Conservation (phyloP, 2,113 vertebrate genomes). For the Labeo catla region DNA sequence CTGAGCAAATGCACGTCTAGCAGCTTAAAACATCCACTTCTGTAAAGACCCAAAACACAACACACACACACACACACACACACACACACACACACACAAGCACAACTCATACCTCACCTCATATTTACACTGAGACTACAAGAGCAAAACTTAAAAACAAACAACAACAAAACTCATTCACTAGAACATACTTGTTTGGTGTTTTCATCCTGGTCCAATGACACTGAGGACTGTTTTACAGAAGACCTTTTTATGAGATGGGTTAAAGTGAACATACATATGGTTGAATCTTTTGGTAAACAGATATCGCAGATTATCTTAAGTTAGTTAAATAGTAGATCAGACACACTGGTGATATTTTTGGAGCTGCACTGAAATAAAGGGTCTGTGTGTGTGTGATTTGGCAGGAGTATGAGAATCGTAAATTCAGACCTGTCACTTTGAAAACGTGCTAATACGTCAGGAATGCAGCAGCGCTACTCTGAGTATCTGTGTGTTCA, state of each 20-base stretch:
- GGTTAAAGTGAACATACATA: neutral
- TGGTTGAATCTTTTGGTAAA: neutral
- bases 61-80: too few species aligned
- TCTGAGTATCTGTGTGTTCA: slow-evolving; percentile 65
- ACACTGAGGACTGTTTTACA: neutral
- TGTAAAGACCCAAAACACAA: neutral
- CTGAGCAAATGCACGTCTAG: slow-evolving; percentile 50
- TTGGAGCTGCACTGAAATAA: neutral
- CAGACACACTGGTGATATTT: neutral
- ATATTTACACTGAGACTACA: neutral
- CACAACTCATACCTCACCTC: neutral
- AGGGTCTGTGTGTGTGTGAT: slow-evolving; percentile 13
- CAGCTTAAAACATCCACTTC: slow-evolving; percentile 41
- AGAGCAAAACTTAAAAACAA: neutral
- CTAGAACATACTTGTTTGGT: neutral
- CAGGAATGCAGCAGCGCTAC: slow-evolving; percentile 70
- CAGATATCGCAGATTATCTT: neutral
- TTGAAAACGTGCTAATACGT: slow-evolving; percentile 63
- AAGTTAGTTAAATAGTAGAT: too few species aligned
- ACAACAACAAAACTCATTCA: neutral
- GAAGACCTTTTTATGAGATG: neutral
- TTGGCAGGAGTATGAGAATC: slow-evolving; percentile 55
- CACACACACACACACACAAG: too few species aligned
- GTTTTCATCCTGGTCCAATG: neutral
- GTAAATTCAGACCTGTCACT: slow-evolving; percentile 69